Base-by-base conservation (phyloP, 2,797 vertebrate genomes). In the Lagodon rhomboides region DNA sequence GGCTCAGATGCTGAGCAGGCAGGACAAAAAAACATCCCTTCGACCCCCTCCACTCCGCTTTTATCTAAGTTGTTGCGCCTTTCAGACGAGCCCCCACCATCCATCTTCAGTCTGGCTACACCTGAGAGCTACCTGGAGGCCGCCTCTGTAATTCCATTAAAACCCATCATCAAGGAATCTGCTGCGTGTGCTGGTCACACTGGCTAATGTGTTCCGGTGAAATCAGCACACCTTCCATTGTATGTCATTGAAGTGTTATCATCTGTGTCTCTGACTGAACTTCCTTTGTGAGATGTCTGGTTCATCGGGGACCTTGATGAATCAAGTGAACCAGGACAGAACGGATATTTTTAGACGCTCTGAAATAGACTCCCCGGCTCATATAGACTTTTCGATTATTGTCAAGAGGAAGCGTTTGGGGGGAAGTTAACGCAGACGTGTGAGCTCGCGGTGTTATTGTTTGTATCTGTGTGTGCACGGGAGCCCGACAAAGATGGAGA, bases 1-100 rank as follows among this genome's bases (percentile, higher is more conserved):
- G 68, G 67, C 79, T 91, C 92, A 92, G 90, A 88, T 91, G 90
- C 77, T 82, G 84, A 84, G 76, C 85, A 87, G 78, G 92, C 82
- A 79, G 67, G 43, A 77, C 59, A 34, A 38, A 69, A 69, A 75
- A 73, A 76, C 63, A 77, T 51, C 74, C 73, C 53, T 68, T 62
- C 59, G 0, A 67, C 70, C 71, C 62, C 77, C 73, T 78, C 66
- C 51, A 16, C 30, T 54, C 68, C 73, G 27, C 55, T 86, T 79
- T 90, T 88, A 85, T 90, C 79, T 67, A 68, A 88, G 83, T 74
- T 84, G 82, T 79, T 85, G 68, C 75, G 85, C 82, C 79, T 87
- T 85, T 85, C 76, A 73, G 73, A 69, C 38, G 54, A 84, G 66
- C 49, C 43, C n/a, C 75, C 73, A 49, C 69, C 77, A 91, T 91